These are phyloP conservation scores for Coracopsis vasa DNA, from an alignment of 2,113 vertebrate species.

Conservation along the genomic window DNA sequence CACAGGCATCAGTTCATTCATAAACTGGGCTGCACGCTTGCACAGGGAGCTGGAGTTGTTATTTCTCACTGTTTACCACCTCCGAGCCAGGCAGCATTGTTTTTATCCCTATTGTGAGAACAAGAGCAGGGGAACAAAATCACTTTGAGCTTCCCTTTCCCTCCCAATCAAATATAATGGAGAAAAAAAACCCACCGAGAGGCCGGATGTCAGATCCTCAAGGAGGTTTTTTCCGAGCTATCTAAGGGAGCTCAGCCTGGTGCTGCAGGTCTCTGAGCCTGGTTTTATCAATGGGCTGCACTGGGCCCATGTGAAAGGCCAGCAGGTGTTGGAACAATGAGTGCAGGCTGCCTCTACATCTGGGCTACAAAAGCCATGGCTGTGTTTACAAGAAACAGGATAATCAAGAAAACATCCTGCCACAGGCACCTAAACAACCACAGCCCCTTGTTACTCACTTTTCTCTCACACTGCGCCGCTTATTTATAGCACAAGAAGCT, in stretches of 20 bases:
- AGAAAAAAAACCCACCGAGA: not conserved
- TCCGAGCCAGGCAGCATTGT: constrained; percentile 49
- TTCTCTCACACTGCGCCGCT: constrained; percentile 67
- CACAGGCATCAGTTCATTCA: not conserved
- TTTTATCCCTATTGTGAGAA: constrained; percentile 56
- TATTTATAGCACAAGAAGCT: constrained; percentile 76
- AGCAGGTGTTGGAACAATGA: constrained; percentile 83
- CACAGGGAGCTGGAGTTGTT: constrained; percentile 8
- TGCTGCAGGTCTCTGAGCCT: not conserved
- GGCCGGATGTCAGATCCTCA: constrained; percentile 37
- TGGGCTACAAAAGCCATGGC: constrained; percentile 68
- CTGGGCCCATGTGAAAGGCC: constrained; percentile 35
- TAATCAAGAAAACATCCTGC: constrained; percentile 81
- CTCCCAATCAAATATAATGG: constrained; percentile 41
- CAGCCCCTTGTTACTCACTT: constrained; percentile 55
- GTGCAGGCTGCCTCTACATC: constrained; percentile 63
- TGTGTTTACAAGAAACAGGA: constrained; percentile 75
- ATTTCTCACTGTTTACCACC: constrained; percentile 39
- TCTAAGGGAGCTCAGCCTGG: not conserved
- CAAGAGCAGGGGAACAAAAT: not conserved
- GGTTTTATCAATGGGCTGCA: constrained; percentile 69
- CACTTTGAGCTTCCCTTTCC: constrained; percentile 20
- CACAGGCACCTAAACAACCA: constrained; percentile 45
- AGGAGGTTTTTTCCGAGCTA: not conserved
- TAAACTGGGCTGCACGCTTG: constrained; percentile 6